Evolutionary conservation across 2,888 invertebrate species (phyloP).

Genomic region (Ypsolopha scabrella): DNA sequence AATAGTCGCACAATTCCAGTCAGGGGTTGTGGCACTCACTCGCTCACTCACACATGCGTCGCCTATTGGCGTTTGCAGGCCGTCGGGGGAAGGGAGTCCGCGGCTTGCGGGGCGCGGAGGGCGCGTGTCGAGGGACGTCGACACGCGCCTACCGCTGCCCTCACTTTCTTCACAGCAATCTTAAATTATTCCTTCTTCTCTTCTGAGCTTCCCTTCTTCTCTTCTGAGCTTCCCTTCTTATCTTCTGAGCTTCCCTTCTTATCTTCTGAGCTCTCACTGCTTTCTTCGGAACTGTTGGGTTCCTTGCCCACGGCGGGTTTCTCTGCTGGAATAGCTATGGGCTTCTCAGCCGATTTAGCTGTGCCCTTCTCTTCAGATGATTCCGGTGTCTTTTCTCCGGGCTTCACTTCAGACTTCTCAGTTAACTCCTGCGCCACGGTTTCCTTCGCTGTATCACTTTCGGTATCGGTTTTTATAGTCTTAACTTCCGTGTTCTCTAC

Average conservation of each 20-base stretch:
- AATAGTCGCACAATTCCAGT: constrained; percentile 32
- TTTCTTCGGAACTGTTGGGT: constrained; percentile 34
- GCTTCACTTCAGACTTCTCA: constrained; percentile 13
- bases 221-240: constrained; percentile 22
- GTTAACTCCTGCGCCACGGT: not conserved
- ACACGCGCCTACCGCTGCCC: constrained; percentile 59
- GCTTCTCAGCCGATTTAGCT: constrained; percentile 1
- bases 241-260: constrained; percentile 2
- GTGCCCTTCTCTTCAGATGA: constrained; percentile 13
- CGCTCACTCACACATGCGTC: constrained; percentile 4
- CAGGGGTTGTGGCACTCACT: constrained; percentile 25
- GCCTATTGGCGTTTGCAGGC: too few species aligned
- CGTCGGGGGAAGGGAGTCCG: constrained; percentile 11
- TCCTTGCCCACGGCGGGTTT: constrained; percentile 26
- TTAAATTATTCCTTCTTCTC: not conserved
- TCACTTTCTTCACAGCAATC: constrained; percentile 8
- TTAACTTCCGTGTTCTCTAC: not conserved
- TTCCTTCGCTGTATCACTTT: too few species aligned
- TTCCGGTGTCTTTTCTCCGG: constrained; percentile 12
- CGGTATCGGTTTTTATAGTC: not conserved
- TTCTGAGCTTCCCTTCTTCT: constrained; percentile 23
- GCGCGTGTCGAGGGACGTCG: constrained; percentile 67
- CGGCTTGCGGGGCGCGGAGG: constrained; percentile 36
- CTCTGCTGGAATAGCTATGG: constrained; percentile 16
- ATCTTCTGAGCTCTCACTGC: constrained; percentile 12